Evolutionary conservation across 2,113 vertebrate species (phyloP), one percentile per base, ranked within the genome.

Genomic region (Mirza zaza): DNA sequence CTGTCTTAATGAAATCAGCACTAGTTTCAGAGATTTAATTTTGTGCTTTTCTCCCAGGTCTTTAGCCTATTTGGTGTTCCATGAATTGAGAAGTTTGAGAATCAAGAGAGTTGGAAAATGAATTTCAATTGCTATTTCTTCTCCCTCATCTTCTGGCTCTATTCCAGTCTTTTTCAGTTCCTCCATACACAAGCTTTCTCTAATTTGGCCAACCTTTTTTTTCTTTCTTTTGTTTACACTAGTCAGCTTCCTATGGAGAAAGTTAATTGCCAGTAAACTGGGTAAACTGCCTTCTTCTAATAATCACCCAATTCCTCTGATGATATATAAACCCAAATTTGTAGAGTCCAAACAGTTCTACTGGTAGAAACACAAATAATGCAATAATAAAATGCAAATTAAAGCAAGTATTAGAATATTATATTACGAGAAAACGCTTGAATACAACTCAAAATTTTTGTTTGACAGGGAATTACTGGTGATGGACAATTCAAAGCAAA

Each of bases 341-440:
- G 73, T 70, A 92, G 55, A 85, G 52, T 29, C 87, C 81, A 88
- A 90, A 87, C n/a, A 82, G 59, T 55, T 87, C 68, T 84, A 81
- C 57, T 86, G 39, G 50, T 34, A 76, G 48, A 91, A 92, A 90
- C 17, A 77, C 42, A 87, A 94, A 83, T 36, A 94, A 84, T 57
- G 42, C 42, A 92, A 93, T 71, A 79, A 81, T 75, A 94, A 97
- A 89, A 95, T 91, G 36, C 34, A 96, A 94, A 95, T 52, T 61
- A 93, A 92, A 80, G 36, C 32, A 89, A 83, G 34, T 50, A n/a
- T 80, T 92, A 81, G n/a, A 52, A 52, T 90, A 94, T 27, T 25
- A 36, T 55, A 73, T 52, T 71, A 10, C 67, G 29, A 95, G 20
- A 79, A 92, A 98, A 82, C 5, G 67, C 42, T 45, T 23, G 42